Percentiles rank a stretch among this genome's conserved stretches.
Conservation (phyloP, 2,797 vertebrate genomes). For the Coracias cyanogaster region DNA sequence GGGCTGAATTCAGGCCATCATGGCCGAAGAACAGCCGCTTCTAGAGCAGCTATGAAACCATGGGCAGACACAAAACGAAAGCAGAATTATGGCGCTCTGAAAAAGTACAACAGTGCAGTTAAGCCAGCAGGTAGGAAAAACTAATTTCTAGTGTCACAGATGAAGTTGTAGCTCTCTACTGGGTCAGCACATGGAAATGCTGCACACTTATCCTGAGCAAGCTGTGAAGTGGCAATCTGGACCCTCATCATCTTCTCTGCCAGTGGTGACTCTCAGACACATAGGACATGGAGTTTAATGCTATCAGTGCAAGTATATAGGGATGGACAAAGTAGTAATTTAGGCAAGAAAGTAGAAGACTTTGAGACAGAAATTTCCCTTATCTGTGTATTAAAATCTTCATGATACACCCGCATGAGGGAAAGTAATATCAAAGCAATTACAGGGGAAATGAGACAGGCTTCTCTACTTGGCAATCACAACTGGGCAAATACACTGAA, state of each 20-base stretch:
- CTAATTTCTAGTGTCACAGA: neutral
- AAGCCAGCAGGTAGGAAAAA: neutral
- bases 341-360: neutral
- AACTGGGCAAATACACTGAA: neutral
- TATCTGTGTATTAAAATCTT: neutral
- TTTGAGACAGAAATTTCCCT: neutral
- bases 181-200: neutral
- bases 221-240: neutral
- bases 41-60: neutral
- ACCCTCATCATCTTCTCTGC: neutral
- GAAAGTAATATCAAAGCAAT: neutral
- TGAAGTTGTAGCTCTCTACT: neutral
- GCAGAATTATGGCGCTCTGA: neutral
- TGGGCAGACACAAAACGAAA: neutral
- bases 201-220: neutral
- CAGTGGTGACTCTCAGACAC: neutral
- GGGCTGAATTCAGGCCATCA: neutral
- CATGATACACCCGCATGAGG: neutral
- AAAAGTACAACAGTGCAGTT: neutral
- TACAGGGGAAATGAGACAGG: neutral
- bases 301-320: neutral
- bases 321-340: neutral
- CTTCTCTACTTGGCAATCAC: neutral
- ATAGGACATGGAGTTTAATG: neutral
- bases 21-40: neutral